phyloP scores from a whole-genome alignment of 2,113 vertebrate species.

The human (Homo sapiens) region DNA sequence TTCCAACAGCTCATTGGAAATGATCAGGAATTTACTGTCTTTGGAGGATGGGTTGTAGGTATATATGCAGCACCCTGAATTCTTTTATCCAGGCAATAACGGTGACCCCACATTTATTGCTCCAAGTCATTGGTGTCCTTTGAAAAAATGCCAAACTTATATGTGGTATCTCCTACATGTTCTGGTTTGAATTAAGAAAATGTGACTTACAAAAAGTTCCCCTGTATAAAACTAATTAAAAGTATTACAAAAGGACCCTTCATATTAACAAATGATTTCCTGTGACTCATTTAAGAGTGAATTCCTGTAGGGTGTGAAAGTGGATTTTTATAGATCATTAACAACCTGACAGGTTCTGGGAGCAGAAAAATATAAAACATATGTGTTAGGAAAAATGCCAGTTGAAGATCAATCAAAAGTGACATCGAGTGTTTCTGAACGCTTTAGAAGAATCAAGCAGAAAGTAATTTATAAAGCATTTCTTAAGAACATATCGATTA shows the following conservation, averaged over 20 bases:
- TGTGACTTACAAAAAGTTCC: neutral
- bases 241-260: neutral
- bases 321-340: slow-evolving; percentile 61
- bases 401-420: slow-evolving; percentile 51
- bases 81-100: neutral
- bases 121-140: neutral
- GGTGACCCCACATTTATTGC: neutral
- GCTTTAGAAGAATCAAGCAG: slow-evolving; percentile 13
- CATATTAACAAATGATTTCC: slow-evolving; percentile 39
- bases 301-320: slow-evolving; percentile 31
- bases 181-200: slow-evolving; percentile 27
- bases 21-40: neutral
- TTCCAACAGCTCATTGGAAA: neutral
- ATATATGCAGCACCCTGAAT: neutral
- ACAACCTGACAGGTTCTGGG: slow-evolving; percentile 49
- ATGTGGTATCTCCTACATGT: neutral
- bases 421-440: slow-evolving; percentile 13
- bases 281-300: slow-evolving; percentile 19
- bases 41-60: neutral
- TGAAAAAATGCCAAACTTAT: neutral
- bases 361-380: slow-evolving; percentile 44
- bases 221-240: neutral
- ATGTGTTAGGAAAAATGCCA: slow-evolving; percentile 20
- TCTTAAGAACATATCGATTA: neutral
- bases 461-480: slow-evolving; percentile 45